These are phyloP conservation scores for Eurosta solidaginis DNA, from an alignment of 1,140 invertebrate genomes.

Conservation along the genomic window DNA sequence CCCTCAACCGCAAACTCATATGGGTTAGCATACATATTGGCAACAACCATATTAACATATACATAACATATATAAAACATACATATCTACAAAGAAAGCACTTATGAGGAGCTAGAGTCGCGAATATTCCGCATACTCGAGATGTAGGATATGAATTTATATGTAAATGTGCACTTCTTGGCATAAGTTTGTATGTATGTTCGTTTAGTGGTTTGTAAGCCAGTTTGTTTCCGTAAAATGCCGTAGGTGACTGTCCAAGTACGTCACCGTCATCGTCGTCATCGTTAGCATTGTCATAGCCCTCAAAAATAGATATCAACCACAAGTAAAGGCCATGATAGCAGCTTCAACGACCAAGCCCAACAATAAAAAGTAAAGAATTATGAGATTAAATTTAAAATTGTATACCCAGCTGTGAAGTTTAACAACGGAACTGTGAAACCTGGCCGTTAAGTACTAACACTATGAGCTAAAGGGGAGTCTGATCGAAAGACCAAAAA, in stretches of 20 bases:
- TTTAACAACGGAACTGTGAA: too few species aligned
- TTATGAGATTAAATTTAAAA: background rate
- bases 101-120: background rate
- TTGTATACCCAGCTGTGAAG: background rate
- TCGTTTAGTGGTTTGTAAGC: too few species aligned
- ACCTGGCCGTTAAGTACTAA: too few species aligned
- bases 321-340: too few species aligned
- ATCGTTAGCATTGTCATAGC: background rate
- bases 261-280: background rate
- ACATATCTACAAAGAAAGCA: background rate
- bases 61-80: background rate
- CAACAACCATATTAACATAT: background rate
- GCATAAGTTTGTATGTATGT: background rate
- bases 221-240: background rate
- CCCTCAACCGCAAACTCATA: background rate
- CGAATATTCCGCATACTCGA: background rate
- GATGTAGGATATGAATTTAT: background rate
- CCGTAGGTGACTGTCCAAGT: background rate
- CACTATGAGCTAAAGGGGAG: too few species aligned
- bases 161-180: too few species aligned
- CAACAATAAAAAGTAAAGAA: background rate
- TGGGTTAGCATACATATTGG: background rate
- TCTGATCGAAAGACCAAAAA: too few species aligned
- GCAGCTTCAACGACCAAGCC: background rate
- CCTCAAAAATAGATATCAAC: background rate